These are phyloP conservation scores for Ceuthmochares aereus DNA, from an alignment of 2,113 vertebrate species.

Conservation along the genomic window DNA sequence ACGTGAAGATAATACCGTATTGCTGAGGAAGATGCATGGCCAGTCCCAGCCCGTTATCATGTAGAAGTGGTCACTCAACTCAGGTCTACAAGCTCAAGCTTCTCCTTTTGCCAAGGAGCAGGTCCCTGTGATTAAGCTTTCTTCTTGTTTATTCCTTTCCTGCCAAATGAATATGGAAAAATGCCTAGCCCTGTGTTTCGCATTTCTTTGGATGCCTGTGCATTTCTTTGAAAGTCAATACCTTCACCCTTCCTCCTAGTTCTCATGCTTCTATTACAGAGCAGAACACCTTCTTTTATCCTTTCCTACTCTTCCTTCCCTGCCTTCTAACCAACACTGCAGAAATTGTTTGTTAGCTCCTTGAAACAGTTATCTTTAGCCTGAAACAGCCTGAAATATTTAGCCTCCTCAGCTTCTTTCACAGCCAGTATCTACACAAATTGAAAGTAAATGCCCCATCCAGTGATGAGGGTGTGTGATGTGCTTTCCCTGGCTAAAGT, in stretches of 20 bases:
- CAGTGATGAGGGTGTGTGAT: background rate
- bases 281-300: background rate
- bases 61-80: background rate
- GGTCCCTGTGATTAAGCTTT: background rate
- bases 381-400: no score
- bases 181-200: background rate
- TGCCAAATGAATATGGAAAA: background rate
- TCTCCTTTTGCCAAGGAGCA: background rate
- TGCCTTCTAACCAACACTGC: background rate
- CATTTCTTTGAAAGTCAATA: background rate
- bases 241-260: background rate
- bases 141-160: background rate
- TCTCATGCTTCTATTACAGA: background rate
- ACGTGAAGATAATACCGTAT: background rate
- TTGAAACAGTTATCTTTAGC: background rate
- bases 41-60: background rate
- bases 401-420: background rate
- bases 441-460: background rate
- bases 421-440: no score
- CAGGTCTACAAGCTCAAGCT: background rate
- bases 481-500: background rate
- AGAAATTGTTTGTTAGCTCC: background rate
- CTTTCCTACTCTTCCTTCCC: background rate
- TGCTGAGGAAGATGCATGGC: background rate
- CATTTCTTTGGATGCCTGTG: background rate